Evolutionary conservation across 1,140 invertebrate species (phyloP).

Genomic region (Microplitis demolitor): DNA sequence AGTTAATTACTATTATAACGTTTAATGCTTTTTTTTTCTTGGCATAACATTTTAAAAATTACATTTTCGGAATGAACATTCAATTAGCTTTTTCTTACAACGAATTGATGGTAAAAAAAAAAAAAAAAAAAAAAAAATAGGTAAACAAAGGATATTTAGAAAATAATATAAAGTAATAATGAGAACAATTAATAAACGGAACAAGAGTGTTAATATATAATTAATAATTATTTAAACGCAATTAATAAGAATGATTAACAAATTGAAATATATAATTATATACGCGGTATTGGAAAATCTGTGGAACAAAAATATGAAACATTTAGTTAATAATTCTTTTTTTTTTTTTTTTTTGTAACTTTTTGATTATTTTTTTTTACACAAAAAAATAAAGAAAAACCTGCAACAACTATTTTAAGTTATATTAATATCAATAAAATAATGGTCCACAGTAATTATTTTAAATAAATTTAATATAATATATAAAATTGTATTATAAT

Average conservation of each 20-base stretch:
- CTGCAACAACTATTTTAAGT: constrained; percentile 11
- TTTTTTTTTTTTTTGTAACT: constrained; percentile 8
- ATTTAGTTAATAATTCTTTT: constrained; percentile 2
- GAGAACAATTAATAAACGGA: constrained; percentile 24
- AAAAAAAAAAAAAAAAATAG: constrained; percentile 25
- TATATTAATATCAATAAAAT: not conserved
- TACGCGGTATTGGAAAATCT: not conserved
- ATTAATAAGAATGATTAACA: not conserved
- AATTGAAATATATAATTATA: not conserved
- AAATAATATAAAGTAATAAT: constrained; percentile 6
- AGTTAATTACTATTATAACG: not conserved
- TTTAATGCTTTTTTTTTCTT: too few relatives aligned
- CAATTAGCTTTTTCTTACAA: not conserved
- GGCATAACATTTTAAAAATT: too few relatives aligned
- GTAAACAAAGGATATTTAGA: not conserved
- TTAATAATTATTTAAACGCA: constrained; percentile 7
- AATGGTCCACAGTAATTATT: constrained; percentile 5
- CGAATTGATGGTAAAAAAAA: constrained; percentile 17
- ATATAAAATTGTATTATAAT: constrained; percentile 17
- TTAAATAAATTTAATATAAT: not conserved
- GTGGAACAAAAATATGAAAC: not conserved
- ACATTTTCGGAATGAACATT: too few relatives aligned
- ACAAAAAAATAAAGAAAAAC: not conserved
- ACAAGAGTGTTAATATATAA: not conserved
- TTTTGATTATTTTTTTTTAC: constrained; percentile 9